Conservation (phyloP, 2,797 vertebrate genomes). For the Enteromius paludinosus region DNA sequence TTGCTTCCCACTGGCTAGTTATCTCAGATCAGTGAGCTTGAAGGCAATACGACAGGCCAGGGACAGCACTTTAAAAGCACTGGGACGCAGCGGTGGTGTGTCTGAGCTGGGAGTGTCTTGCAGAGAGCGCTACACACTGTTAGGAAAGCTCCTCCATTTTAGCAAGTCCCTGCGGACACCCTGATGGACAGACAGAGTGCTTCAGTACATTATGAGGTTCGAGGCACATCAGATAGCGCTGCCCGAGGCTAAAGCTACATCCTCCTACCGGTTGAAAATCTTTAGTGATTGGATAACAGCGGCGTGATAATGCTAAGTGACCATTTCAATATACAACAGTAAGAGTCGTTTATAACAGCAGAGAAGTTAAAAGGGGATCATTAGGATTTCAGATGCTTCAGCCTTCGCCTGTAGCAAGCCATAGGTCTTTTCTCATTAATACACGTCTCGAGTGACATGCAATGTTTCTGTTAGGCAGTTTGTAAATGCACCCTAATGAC, state of each 20-base stretch:
- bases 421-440: slow-evolving; percentile 24
- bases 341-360: not conserved
- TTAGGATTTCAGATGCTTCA: slow-evolving; percentile 32
- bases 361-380: slow-evolving; percentile 15
- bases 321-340: slow-evolving; percentile 39
- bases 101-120: slow-evolving; percentile 41
- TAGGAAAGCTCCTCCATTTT: slow-evolving; percentile 43
- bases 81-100: slow-evolving; percentile 15
- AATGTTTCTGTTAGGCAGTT: slow-evolving; percentile 51
- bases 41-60: slow-evolving; percentile 42
- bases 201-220: slow-evolving; percentile 52
- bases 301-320: slow-evolving; percentile 19
- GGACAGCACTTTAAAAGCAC: slow-evolving; percentile 49
- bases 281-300: slow-evolving; percentile 45
- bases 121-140: slow-evolving; percentile 3
- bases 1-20: slow-evolving; percentile 39
- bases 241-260: slow-evolving; percentile 33
- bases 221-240: slow-evolving; percentile 52
- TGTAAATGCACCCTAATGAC: slow-evolving; percentile 58
- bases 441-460: slow-evolving; percentile 38
- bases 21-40: slow-evolving; percentile 49
- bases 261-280: slow-evolving; percentile 36
- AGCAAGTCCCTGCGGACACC: slow-evolving; percentile 48
- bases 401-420: slow-evolving; percentile 27
- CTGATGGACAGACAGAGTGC: slow-evolving; percentile 41